Base-by-base conservation (phyloP, 2,797 vertebrate genomes). In the Acanthis flammea region DNA sequence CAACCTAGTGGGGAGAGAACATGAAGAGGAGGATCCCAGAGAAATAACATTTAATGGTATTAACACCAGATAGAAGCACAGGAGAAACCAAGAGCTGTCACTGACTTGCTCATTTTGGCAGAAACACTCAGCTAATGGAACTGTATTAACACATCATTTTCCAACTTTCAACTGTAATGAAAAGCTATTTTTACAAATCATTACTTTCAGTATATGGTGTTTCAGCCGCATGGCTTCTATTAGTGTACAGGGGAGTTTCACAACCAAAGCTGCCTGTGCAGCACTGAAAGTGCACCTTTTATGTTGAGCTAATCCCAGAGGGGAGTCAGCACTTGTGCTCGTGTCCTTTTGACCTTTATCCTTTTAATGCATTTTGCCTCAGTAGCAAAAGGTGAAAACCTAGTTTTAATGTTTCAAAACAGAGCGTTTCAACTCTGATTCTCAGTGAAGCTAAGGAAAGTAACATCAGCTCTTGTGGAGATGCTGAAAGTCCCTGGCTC, bases 241-340 rank as follows among this genome's bases (percentile, higher is more conserved):
- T 96, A 96, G 73, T 2, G 76, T 83, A 22, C 58, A 84, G 57
- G 58, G 57, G 91, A 94, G 91, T 94, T 95, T 95, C 95, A 92
- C 91, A 92, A 75, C 19, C 50, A 88, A 92, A 91, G 94, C 95
- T 91, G 94, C 91, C 89, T 86, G 79, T 54, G 60, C 87, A 86
- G 88, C 54, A 81, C 87, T 63, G 79, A 94, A 95, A 97, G 79
- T 53, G 57, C 45, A 92, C 82, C 92, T 96, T 97, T 96, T 97
- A 94, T 96, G 94, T 87, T 45, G 87, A 81, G 84, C 87, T 97
- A 96, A 97, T 96, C 96, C 94, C 95, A 86, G 85, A 86, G 89
- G 95, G 79, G 76, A 94, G 92, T 92, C 96, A 96, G 96, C 94
- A 84, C 89, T 94, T 9, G 0, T 1, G 21, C 68, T 66, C 0